Evolutionary conservation across 2,797 vertebrate species (phyloP), one percentile per base, ranked within the genome.

Genomic region (Diglossa cyanea): DNA sequence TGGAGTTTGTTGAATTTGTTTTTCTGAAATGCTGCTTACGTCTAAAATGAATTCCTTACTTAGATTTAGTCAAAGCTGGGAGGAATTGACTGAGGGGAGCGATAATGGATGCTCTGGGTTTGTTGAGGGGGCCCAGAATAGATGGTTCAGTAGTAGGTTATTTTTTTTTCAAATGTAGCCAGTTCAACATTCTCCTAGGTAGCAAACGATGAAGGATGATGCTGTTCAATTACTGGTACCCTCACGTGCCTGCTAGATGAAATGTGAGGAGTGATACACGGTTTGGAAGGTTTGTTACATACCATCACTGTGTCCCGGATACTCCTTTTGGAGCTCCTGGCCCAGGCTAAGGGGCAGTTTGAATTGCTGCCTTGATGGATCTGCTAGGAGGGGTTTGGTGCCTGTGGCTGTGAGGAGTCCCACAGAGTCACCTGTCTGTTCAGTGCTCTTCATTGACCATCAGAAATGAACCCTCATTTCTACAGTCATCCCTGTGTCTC

Each of bases 1-100:
- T 96, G 62, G 40, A 89, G 40, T 82, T 95, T 57, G 54, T 94
- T 88, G 70, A 72, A 50, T 86, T 93, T 94, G 65, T 93, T 96
- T 97, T 95, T 94, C 82, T 96, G 62, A 94, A 86, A 40, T 70
- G 26, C 42, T 96, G 47, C 40, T 81, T 83, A 44, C 17, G 18
- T 72, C n/a, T 88, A 35, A 81, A 95, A 86, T 68, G 3, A 80
- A 86, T 50, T 51, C 44, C 45, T 89, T 80, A 42, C 51, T 92
- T 74, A 48, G 3, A 7, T 76, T 89, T 71, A 58, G 60, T 55
- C 0, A 0, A 26, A 39, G 4, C 33, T 35, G 51, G 65, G 40
- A 91, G 79, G 78, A 88, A 17, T 61, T 74, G 47, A 40, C 58
- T 92, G 47, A 23, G 61, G 54, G 50, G 31, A 33, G 23, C 62